Percentiles rank a stretch among this genome's conserved stretches.
Evolutionary conservation across 2,888 invertebrate species (phyloP).

Genomic region (Galeopsomyia nigrocyanea): DNA sequence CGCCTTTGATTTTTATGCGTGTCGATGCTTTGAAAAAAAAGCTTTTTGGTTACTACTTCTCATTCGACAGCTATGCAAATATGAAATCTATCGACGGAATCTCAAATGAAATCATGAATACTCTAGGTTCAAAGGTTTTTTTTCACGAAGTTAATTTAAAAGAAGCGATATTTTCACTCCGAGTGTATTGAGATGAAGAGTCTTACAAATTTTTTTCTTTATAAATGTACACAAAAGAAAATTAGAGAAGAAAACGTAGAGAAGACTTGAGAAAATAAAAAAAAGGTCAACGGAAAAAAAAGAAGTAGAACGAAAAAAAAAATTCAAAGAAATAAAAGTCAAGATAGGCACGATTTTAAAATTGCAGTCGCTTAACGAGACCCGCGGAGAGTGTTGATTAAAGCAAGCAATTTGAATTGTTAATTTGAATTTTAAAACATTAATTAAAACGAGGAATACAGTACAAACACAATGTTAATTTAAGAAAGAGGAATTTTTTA

Average conservation of each 20-base stretch:
- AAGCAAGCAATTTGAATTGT: constrained; percentile 34
- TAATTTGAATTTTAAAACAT: constrained; percentile 30
- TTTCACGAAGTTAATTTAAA: no score
- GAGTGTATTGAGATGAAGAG: constrained; percentile 14
- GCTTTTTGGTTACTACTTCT: not conserved
- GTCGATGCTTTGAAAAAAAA: not conserved
- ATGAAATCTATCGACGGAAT: no score
- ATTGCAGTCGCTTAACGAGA: constrained; percentile 31
- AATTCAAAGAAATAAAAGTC: constrained; percentile 30
- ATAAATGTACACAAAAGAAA: constrained; percentile 25
- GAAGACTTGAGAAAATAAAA: constrained; percentile 10
- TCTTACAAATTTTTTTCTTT: not conserved
- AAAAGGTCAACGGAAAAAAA: not conserved
- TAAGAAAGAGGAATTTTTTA: constrained; percentile 23
- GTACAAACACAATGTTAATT: constrained; percentile 38
- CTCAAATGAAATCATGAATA: no score
- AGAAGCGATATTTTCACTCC: constrained; percentile 3
- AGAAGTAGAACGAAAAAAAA: constrained; percentile 10
- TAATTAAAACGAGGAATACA: constrained; percentile 30
- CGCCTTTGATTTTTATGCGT: no score
- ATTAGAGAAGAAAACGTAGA: constrained; percentile 42
- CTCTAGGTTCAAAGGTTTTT: no score
- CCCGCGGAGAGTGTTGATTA: constrained; percentile 28
- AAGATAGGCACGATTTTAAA: constrained; percentile 18
- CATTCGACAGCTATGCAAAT: no score